Conservation (phyloP, 2,797 vertebrate species). For the Passerculus sandwichensis region DNA sequence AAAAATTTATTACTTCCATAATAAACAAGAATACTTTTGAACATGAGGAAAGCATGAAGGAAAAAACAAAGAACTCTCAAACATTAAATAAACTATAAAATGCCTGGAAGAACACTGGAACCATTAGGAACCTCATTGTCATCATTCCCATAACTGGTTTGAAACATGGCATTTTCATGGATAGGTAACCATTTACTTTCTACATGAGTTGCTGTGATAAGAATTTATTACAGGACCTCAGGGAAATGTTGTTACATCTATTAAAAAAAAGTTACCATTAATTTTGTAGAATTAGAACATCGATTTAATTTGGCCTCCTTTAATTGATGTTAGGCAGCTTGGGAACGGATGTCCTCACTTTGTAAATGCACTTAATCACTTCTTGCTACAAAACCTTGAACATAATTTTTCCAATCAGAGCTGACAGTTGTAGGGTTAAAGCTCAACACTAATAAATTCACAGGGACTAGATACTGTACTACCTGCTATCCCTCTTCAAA, state of each 20-base stretch:
- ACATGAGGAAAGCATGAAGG: no score
- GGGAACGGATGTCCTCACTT: conserved; percentile 73
- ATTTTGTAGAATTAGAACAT: conserved; percentile 77
- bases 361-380: conserved; percentile 73
- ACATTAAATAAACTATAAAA: neutral
- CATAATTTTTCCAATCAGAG: conserved; percentile 43
- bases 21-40: neutral
- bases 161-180: conserved; percentile 48
- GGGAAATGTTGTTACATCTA: conserved; percentile 75
- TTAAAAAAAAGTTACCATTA: conserved; percentile 75
- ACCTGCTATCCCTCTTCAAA: neutral
- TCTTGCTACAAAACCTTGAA: conserved; percentile 57
- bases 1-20: neutral
- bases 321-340: conserved; percentile 76
- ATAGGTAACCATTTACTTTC: conserved; percentile 62
- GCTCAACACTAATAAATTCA: conserved; percentile 63
- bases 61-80: neutral
- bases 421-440: conserved; percentile 68
- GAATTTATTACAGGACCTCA: conserved; percentile 74
- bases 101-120: neutral
- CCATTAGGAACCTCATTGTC: neutral
- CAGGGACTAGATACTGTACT: neutral
- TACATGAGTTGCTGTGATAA: conserved; percentile 57
- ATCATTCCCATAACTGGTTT: conserved; percentile 1
- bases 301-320: conserved; percentile 74